Base-by-base conservation (phyloP, 1,140 invertebrate genomes). In the Chlorops oryzae region DNA sequence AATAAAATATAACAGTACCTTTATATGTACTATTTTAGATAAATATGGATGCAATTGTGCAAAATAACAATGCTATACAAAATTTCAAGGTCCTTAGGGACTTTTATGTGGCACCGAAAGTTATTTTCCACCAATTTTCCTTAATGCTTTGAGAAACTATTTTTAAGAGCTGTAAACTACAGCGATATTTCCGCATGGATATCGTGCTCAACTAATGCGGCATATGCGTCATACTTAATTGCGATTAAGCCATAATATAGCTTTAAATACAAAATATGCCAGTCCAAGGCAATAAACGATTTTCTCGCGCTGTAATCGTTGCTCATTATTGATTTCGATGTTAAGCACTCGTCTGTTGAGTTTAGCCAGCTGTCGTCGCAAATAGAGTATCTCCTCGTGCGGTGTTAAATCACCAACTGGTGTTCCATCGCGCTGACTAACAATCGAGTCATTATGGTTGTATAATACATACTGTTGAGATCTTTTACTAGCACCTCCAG, bases 321-420 rank as follows among this genome's bases (percentile, higher is more conserved):
- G 85, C 37, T 85, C 73, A 58, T 85, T 83, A 58, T 92, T 88
- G 45, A 87, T 77, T 74, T 93, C 90, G 42, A 92, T 80, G 17
- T 86, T 80, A 77, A 91, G 84, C 2, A 93, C 81, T 32, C 90
- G 81, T n/a, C 88, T 77, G 69, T 90, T 90, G 28, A 92, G 65
- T 68, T 90, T 88, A 4, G 86, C 86, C 59, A 92, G 79, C 74
- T 91, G 88, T 34, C 87, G 78, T 42, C 88, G 79, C 59, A 92
- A 76, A 73, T 91, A 87, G 22, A 87, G 76, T 34, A 91, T 76
- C 73, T 92, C 88, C 74, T 91, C 88, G 41, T 79, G 79, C 50
- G 85, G 78, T 28, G 81, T 82, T 55, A 81, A 77, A 54, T 86
- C 84, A 47, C 81, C 79, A 59, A 80, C 74, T 28, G 83, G 82